Evolutionary conservation across 2,113 vertebrate species (phyloP).

Genomic region (Urocynchramus pylzowi): DNA sequence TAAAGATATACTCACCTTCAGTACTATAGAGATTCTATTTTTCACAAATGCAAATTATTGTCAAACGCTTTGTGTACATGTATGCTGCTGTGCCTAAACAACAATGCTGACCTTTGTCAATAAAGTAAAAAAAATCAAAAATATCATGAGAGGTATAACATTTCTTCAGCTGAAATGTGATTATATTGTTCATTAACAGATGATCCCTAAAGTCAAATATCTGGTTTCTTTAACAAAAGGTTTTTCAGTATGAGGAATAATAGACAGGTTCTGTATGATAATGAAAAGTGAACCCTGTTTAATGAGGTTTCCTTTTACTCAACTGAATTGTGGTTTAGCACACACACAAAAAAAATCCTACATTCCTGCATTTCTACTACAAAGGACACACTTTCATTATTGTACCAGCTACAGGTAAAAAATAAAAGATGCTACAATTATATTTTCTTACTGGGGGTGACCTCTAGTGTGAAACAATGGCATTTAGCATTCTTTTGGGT

Average conservation of each 20-base stretch:
- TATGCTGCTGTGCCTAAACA: neutral
- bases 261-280: neutral
- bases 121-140: neutral
- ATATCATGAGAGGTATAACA: neutral
- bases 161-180: neutral
- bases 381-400: slow-evolving; percentile 25
- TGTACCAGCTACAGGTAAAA: slow-evolving; percentile 27
- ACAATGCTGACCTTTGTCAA: neutral
- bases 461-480: slow-evolving; percentile 78
- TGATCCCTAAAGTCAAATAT: neutral
- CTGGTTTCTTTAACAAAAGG: slow-evolving; percentile 7
- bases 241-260: neutral
- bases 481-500: slow-evolving; percentile 68
- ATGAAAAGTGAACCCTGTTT: slow-evolving; percentile 5
- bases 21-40: neutral
- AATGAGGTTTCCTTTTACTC: slow-evolving; percentile 17
- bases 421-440: slow-evolving; percentile 59
- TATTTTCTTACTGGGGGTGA: slow-evolving; percentile 76
- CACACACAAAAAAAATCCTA: neutral
- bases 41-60: neutral
- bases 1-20: neutral
- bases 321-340: slow-evolving; percentile 32
- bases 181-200: neutral
- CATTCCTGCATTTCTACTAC: slow-evolving; percentile 19
- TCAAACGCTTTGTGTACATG: neutral